These are phyloP conservation scores for Plodia interpunctella DNA, from an alignment of 1,140 invertebrate genomes.

Conservation along the genomic window DNA sequence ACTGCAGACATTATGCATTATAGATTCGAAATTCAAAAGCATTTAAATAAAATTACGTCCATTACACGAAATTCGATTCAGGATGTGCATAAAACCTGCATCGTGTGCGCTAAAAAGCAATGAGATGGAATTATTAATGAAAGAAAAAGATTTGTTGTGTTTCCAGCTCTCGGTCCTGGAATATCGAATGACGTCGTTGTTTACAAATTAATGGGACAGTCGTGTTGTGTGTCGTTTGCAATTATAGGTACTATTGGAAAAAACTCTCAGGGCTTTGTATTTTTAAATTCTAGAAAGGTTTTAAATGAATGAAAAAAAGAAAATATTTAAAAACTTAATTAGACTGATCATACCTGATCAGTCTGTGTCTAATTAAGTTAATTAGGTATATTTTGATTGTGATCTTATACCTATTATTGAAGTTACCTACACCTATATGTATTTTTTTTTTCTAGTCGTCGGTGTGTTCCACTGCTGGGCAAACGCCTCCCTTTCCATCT, in stretches of 20 bases:
- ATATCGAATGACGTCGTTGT: conserved; percentile 6
- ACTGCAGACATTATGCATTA: too few species aligned
- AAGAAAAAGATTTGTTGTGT: conserved; percentile 48
- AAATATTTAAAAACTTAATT: too few species aligned
- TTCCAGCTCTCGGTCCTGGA: not conserved
- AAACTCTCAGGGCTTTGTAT: not conserved
- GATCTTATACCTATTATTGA: too few species aligned
- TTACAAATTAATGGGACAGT: conserved; percentile 12
- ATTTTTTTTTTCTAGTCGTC: too few species aligned
- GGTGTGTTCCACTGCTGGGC: too few species aligned
- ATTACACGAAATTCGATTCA: not conserved
- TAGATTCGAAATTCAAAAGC: not conserved
- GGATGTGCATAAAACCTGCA: not conserved
- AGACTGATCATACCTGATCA: too few species aligned
- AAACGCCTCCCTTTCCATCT: too few species aligned
- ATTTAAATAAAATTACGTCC: not conserved
- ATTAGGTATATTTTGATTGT: too few species aligned
- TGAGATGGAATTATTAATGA: conserved; percentile 41
- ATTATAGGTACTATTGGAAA: not conserved
- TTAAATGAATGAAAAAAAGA: too few species aligned
- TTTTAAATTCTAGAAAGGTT: not conserved
- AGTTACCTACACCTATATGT: too few species aligned
- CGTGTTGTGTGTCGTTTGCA: not conserved
- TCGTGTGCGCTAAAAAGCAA: conserved; percentile 18
- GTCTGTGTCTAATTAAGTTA: too few species aligned